phyloP scores from a whole-genome alignment of 2,797 vertebrate species.

The Okamejei kenojei region DNA sequence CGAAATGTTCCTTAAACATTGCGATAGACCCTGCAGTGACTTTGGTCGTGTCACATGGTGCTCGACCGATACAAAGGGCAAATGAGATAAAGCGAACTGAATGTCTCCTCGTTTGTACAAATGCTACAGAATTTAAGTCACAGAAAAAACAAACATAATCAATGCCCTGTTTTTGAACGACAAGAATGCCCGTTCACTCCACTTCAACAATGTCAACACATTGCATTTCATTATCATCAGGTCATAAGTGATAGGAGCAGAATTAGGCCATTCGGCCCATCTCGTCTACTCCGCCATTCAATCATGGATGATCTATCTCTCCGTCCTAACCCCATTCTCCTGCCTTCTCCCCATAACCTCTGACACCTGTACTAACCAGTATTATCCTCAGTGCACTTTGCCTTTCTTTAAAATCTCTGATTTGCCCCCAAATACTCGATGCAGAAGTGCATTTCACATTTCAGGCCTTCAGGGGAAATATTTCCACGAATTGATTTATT shows the following conservation, averaged over 20 bases:
- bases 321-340: too few relatives aligned
- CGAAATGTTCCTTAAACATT: too few relatives aligned
- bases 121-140: not conserved
- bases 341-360: too few relatives aligned
- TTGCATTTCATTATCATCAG: not conserved
- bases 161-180: not conserved
- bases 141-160: not conserved
- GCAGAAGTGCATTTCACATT: not conserved
- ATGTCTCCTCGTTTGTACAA: not conserved
- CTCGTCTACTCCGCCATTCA: too few relatives aligned
- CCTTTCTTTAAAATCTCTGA: not conserved
- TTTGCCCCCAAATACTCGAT: not conserved
- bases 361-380: too few relatives aligned
- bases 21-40: not conserved
- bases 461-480: not conserved
- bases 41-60: not conserved
- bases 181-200: not conserved
- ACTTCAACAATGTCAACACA: not conserved
- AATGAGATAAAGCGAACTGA: not conserved
- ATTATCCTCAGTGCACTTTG: too few relatives aligned
- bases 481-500: not conserved
- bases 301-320: too few relatives aligned
- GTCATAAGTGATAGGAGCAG: not conserved
- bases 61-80: not conserved
- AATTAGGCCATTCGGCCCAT: too few relatives aligned